These are phyloP conservation scores for Erithacus rubecula DNA, from an alignment of 2,797 vertebrate species.

Conservation along the genomic window DNA sequence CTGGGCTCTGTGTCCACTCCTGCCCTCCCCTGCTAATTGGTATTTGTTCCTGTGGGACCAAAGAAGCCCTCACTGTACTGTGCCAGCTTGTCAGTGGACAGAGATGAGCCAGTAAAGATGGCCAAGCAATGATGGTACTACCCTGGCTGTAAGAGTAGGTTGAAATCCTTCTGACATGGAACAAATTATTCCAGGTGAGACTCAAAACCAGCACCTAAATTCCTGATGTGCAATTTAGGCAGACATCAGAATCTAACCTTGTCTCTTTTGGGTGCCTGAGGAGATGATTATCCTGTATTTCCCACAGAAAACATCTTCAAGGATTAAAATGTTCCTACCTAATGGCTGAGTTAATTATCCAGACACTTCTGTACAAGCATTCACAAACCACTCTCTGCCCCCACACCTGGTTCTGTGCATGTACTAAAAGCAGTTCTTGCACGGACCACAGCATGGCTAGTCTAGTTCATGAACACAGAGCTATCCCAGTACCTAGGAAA, in stretches of 20 bases:
- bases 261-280: background rate
- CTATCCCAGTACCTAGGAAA: background rate
- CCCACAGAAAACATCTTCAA: background rate
- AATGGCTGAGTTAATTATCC: background rate
- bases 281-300: background rate
- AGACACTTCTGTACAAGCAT: background rate
- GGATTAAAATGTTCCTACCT: background rate
- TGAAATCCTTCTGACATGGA: background rate
- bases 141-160: background rate
- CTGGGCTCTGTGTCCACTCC: background rate
- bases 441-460: fast-evolving
- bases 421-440: background rate
- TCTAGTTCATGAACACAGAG: background rate
- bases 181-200: background rate
- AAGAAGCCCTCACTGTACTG: background rate
- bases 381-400: background rate
- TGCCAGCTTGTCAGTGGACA: background rate
- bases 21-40: background rate
- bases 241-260: background rate
- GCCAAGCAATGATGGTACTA: background rate
- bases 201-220: background rate
- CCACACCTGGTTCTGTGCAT: background rate
- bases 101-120: background rate
- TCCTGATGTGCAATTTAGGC: background rate
- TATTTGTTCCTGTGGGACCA: background rate